Conservation (phyloP, 2,888 invertebrate species). For the Drosophila monieri region DNA sequence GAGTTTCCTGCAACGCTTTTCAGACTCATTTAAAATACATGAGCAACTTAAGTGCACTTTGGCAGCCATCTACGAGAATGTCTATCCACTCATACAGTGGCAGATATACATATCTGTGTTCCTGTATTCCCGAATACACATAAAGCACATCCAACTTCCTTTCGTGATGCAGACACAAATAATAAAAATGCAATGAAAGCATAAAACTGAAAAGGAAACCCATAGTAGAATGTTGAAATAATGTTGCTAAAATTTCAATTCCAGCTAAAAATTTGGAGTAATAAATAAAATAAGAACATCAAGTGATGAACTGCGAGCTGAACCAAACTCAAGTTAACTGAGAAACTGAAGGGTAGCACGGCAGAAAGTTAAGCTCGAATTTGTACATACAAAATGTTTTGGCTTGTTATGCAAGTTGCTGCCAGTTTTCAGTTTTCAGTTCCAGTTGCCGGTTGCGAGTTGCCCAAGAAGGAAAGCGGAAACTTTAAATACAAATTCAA, state of each 20-base stretch:
- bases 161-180: slow-evolving; percentile 68
- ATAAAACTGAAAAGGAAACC: slow-evolving; percentile 70
- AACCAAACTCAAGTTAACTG: slow-evolving; percentile 8
- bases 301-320: slow-evolving; percentile 60
- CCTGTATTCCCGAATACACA: slow-evolving; percentile 17
- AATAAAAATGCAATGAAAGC: slow-evolving; percentile 79
- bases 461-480: slow-evolving; percentile 29
- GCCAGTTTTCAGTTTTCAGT: slow-evolving; percentile 29
- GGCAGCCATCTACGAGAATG: slow-evolving; percentile 68
- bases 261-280: slow-evolving; percentile 44
- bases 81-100: slow-evolving; percentile 30
- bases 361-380: slow-evolving; percentile 72
- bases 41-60: slow-evolving; percentile 81
- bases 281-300: slow-evolving; percentile 50
- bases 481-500: slow-evolving; percentile 80
- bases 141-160: slow-evolving; percentile 62
- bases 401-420: slow-evolving; percentile 73
- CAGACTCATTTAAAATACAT: slow-evolving; percentile 80
- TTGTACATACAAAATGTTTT: slow-evolving; percentile 78
- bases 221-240: slow-evolving; percentile 26
- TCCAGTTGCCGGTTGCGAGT: slow-evolving; percentile 43
- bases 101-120: slow-evolving; percentile 18
- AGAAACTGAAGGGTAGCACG: slow-evolving; percentile 6
- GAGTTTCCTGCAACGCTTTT: slow-evolving; percentile 77
- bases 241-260: slow-evolving; percentile 53